Evolutionary conservation across 2,113 vertebrate genomes (phyloP).

Genomic region (Toxostoma redivivum): DNA sequence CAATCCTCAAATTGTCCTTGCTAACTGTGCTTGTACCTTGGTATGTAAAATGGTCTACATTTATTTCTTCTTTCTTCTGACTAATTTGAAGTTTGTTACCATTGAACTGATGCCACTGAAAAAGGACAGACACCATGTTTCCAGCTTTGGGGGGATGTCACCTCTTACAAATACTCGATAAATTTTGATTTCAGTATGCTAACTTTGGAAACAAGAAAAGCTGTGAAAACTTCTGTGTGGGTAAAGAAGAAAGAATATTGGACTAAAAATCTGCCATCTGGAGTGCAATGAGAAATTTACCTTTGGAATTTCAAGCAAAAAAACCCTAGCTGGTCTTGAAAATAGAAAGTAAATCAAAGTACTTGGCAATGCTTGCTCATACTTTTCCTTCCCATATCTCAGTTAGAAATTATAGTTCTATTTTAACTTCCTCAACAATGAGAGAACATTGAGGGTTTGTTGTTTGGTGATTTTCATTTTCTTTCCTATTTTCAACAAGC

Average conservation of each 20-base stretch:
- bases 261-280: background rate
- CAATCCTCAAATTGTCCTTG: background rate
- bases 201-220: background rate
- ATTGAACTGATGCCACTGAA: background rate
- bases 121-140: background rate
- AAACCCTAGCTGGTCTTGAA: background rate
- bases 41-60: background rate
- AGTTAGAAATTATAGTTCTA: background rate
- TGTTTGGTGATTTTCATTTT: background rate
- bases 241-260: background rate
- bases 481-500: background rate
- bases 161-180: background rate
- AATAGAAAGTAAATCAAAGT: background rate
- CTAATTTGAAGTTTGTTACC: background rate
- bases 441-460: background rate
- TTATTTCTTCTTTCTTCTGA: background rate
- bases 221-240: background rate
- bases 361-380: background rate
- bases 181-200: background rate
- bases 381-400: background rate
- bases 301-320: background rate
- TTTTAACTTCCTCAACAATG: background rate
- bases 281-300: background rate
- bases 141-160: background rate
- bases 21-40: background rate